Evolutionary conservation across 1,140 invertebrate genomes (phyloP).

Genomic region (Drosophila sulfurigaster): DNA sequence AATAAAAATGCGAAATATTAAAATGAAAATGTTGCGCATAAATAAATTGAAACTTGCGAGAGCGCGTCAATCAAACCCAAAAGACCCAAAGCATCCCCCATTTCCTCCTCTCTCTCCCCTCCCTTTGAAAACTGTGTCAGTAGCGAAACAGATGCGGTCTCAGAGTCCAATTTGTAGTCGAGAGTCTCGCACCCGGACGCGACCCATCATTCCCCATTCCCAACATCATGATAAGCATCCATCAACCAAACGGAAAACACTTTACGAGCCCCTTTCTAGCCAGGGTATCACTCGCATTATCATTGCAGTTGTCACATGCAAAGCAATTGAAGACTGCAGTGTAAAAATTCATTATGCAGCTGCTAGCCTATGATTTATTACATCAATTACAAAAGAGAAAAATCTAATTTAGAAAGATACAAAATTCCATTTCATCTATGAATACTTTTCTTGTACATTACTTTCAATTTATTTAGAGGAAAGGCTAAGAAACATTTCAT

Average conservation of each 20-base stretch:
- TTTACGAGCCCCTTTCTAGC: slow-evolving; percentile 13
- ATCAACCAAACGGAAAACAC: slow-evolving; percentile 24
- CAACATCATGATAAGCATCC: slow-evolving; percentile 48
- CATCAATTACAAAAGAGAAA: too few relatives aligned
- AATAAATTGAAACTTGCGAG: slow-evolving; percentile 55
- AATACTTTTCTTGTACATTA: too few relatives aligned
- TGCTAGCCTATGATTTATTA: too few relatives aligned
- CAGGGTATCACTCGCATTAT: slow-evolving; percentile 25
- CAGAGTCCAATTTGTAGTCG: not conserved
- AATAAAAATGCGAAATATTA: slow-evolving; percentile 9
- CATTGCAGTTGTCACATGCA: slow-evolving; percentile 6
- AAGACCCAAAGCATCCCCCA: not conserved
- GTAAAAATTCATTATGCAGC: too few relatives aligned
- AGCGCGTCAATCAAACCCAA: slow-evolving; percentile 52
- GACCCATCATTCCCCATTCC: slow-evolving; percentile 27
- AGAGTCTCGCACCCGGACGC: slow-evolving; percentile 38
- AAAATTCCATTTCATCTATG: too few relatives aligned
- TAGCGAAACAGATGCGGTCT: slow-evolving; percentile 36
- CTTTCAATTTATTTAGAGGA: too few relatives aligned
- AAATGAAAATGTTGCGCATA: slow-evolving; percentile 61
- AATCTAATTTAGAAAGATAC: too few relatives aligned
- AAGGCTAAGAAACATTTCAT: too few relatives aligned
- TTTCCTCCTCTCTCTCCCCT: not conserved
- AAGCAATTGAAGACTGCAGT: not conserved
- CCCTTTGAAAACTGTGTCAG: slow-evolving; percentile 63